A percentile compares a stretch with the other conserved stretches of the same genome.
These are phyloP conservation scores for Cerastis leucographa DNA, from an alignment of 2,888 invertebrate species.

Conservation along the genomic window DNA sequence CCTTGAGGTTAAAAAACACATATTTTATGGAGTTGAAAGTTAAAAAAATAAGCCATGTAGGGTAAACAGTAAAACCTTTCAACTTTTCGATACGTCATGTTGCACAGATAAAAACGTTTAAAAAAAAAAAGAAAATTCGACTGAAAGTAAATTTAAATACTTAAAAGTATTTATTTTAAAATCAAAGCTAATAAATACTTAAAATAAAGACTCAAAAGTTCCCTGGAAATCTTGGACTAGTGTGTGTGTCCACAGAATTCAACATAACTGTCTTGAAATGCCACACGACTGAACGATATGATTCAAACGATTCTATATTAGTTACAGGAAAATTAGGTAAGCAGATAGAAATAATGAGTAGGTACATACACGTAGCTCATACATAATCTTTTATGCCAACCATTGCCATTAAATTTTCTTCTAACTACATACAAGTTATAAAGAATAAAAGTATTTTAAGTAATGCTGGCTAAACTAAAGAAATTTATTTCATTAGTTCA, in stretches of 20 bases:
- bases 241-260: background rate
- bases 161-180: too few relatives aligned
- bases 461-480: background rate
- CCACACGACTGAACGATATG: background rate
- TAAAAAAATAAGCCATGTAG: slow-evolving; percentile 24
- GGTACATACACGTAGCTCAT: background rate
- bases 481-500: slow-evolving; percentile 1
- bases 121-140: too few relatives aligned
- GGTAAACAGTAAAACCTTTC: background rate
- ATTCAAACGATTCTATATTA: background rate
- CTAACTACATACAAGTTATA: background rate
- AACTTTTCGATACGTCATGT: background rate
- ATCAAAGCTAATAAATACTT: background rate
- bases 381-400: background rate
- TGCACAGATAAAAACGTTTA: too few relatives aligned
- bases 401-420: background rate
- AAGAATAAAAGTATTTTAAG: too few relatives aligned
- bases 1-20: slow-evolving; percentile 2
- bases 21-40: slow-evolving; percentile 10
- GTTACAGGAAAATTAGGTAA: background rate
- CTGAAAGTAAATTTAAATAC: too few relatives aligned
- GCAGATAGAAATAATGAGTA: background rate
- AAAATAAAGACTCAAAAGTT: background rate
- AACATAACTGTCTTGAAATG: background rate
- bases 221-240: background rate